These are phyloP conservation scores for Philotrypesis tridentata DNA, from an alignment of 1,140 invertebrate species.

Conservation along the genomic window DNA sequence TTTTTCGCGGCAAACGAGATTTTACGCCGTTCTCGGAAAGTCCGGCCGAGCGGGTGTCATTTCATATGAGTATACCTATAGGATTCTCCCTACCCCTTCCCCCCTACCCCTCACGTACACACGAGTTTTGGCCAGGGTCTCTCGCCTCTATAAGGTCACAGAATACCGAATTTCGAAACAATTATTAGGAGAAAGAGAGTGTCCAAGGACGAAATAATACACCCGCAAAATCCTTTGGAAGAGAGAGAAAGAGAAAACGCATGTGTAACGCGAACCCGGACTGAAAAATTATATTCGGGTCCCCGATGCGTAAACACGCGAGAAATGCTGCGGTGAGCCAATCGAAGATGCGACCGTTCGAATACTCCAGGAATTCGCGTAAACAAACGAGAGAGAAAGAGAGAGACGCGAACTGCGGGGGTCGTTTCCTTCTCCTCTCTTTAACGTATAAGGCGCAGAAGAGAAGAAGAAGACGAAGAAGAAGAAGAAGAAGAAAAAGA, in stretches of 20 bases:
- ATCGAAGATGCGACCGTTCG: not conserved
- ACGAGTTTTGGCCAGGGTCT: too few relatives aligned
- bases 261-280: slow-evolving; percentile 11
- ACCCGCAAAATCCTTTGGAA: not conserved
- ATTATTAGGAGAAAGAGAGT: not conserved
- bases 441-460: not conserved
- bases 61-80: not conserved
- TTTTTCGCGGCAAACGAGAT: slow-evolving; percentile 22
- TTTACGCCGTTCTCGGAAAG: not conserved
- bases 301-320: not conserved
- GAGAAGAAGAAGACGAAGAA: not conserved
- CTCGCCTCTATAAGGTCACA: not conserved
- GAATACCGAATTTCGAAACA: slow-evolving; percentile 9
- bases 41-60: not conserved
- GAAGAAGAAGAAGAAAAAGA: not conserved
- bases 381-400: slow-evolving; percentile 29
- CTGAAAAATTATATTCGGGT: slow-evolving; percentile 22
- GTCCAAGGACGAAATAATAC: not conserved
- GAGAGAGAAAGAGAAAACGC: not conserved
- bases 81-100: not conserved
- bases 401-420: slow-evolving; percentile 2
- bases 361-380: not conserved
- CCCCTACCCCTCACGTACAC: not conserved
- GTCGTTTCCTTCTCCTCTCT: not conserved
- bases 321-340: not conserved